A percentile compares a stretch with the other conserved stretches of the same genome.
phyloP scores from a whole-genome alignment of 2,113 vertebrate species.

The Clarias macrocephalus region DNA sequence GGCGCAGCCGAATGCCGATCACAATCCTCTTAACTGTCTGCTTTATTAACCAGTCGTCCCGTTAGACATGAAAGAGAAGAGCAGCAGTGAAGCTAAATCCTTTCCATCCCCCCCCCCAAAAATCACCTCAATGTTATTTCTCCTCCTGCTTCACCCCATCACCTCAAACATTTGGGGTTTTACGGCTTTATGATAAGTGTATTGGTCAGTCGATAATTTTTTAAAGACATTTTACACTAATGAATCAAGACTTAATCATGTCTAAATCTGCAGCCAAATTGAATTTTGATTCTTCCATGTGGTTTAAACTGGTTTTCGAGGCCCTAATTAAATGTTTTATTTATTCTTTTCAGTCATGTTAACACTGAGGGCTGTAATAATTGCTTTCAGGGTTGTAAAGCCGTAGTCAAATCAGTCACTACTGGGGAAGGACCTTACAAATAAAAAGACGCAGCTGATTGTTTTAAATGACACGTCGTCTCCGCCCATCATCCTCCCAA shows the following conservation, averaged over 20 bases:
- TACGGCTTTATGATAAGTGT: slow-evolving; percentile 74
- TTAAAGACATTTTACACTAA: slow-evolving; percentile 42
- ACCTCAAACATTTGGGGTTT: slow-evolving; percentile 58
- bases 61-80: slow-evolving; percentile 73
- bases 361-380: background rate
- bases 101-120: slow-evolving; percentile 41
- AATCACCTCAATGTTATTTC: slow-evolving; percentile 34
- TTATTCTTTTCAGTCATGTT: background rate
- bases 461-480: slow-evolving; percentile 50
- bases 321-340: background rate
- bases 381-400: background rate
- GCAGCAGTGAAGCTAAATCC: slow-evolving; percentile 43
- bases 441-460: slow-evolving; percentile 50
- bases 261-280: slow-evolving; percentile 57
- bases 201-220: slow-evolving; percentile 62
- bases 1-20: slow-evolving; percentile 67
- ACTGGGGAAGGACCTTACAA: background rate
- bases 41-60: slow-evolving; percentile 80
- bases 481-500: slow-evolving; percentile 34
- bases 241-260: slow-evolving; percentile 46
- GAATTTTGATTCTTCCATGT: slow-evolving; percentile 68
- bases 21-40: slow-evolving; percentile 80
- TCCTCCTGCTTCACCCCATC: slow-evolving; percentile 26
- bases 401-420: background rate
- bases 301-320: slow-evolving; percentile 6